A percentile compares a stretch with the other conserved stretches of the same genome.
Conservation (phyloP, 2,797 vertebrate species). For the Toxotes lorentzi region DNA sequence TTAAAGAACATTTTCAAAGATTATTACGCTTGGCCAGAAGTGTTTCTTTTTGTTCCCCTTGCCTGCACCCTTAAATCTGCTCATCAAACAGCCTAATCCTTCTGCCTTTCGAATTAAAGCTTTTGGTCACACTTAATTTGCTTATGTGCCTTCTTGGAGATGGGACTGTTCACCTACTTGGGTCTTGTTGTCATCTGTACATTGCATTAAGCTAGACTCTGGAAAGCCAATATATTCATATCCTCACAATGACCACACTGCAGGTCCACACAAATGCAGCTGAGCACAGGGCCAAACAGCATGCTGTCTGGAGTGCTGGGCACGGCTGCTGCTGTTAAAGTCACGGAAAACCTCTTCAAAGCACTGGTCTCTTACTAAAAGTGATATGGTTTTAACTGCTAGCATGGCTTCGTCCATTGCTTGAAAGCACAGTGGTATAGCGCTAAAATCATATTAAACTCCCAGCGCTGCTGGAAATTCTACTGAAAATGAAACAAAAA, state of each 20-base stretch:
- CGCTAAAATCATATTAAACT: conserved; percentile 34
- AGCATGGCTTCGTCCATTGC: conserved; percentile 3
- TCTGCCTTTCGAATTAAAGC: conserved; percentile 85
- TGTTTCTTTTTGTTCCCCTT: conserved; percentile 85
- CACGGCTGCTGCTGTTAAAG: conserved; percentile 30
- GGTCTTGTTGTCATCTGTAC: conserved; percentile 79
- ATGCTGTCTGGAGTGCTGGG: conserved; percentile 24
- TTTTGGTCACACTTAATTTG: conserved; percentile 88
- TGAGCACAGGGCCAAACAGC: conserved; percentile 34
- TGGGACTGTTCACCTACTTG: conserved; percentile 82
- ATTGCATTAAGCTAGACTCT: conserved; percentile 68
- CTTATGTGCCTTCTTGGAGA: conserved; percentile 86
- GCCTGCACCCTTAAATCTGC: conserved; percentile 86
- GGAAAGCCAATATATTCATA: conserved; percentile 66
- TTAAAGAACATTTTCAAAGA: conserved; percentile 86
- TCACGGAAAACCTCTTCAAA: conserved; percentile 48
- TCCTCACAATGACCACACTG: conserved; percentile 68
- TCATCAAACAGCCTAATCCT: conserved; percentile 88
- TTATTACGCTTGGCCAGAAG: conserved; percentile 85
- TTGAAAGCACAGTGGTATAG: conserved; percentile 14
- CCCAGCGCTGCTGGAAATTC: conserved; percentile 5
- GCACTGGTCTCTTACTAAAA: conserved; percentile 17
- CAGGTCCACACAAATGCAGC: conserved; percentile 42
- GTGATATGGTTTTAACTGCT: conserved; percentile 35
- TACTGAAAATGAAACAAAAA: conserved; percentile 20